Conservation (phyloP, 2,113 vertebrate genomes). For the Chascanopsetta lugubris region DNA sequence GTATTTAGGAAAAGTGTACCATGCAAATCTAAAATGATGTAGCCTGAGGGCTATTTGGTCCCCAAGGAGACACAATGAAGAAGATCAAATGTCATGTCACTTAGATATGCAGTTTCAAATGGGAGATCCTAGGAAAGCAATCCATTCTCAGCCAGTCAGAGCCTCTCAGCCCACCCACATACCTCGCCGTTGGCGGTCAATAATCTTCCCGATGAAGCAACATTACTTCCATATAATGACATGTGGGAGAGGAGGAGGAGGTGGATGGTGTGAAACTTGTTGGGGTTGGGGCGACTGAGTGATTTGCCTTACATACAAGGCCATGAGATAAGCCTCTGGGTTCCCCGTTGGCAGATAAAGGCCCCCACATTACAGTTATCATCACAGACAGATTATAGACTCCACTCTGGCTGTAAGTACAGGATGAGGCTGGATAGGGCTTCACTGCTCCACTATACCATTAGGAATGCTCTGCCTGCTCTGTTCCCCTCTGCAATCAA, state of each 20-base stretch:
- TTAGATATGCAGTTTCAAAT: conserved; percentile 23
- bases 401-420: conserved; percentile 53
- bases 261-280: conserved; percentile 31
- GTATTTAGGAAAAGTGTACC: conserved; percentile 36
- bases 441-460: conserved; percentile 22
- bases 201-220: conserved; percentile 60
- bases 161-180: conserved; percentile 50
- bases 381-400: conserved; percentile 66
- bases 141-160: conserved; percentile 44
- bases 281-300: conserved; percentile 40
- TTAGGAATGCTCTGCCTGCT: conserved; percentile 61
- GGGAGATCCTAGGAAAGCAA: conserved; percentile 31
- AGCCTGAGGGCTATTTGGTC: conserved; percentile 33
- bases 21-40: conserved; percentile 45
- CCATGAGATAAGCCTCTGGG: conserved; percentile 62
- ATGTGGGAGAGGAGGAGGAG: conserved; percentile 32
- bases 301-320: conserved; percentile 65
- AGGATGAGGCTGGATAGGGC: conserved; percentile 46
- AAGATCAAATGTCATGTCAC: conserved; percentile 37
- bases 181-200: conserved; percentile 57
- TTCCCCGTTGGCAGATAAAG: conserved; percentile 62
- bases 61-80: conserved; percentile 48
- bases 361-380: conserved; percentile 67
- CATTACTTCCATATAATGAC: conserved; percentile 39
- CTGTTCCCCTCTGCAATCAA: conserved; percentile 57